Base-by-base conservation (phyloP, 2,888 invertebrate species). In the Agapostemon virescens region DNA sequence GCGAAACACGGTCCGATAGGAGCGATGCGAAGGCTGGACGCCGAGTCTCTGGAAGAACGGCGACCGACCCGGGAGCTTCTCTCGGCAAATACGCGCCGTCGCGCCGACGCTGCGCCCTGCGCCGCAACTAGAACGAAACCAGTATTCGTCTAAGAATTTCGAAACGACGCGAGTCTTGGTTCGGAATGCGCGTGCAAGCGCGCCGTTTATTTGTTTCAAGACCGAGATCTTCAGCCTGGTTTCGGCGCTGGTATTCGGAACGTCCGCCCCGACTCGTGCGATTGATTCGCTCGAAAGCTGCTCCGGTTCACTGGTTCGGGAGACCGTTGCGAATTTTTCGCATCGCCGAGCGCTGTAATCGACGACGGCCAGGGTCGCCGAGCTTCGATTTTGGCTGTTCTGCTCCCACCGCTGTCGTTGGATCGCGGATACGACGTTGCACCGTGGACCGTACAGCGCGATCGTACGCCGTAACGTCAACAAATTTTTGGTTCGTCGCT, bases 261-360 rank as follows among this genome's bases (percentile, higher is more conserved):
- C 23, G 66, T 17, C 23, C 20, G 26, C 33, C 33, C 5, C n/a
- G 15, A 42, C 33, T 26, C 17, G 20, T 23, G 40, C 33, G 70
- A 79, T 71, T 23, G 79, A 67, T 49, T 33, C 52, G n/a, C 26
- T 55, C 17, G 55, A 55, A 26, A 17, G 33, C 13, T 15, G 36
- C 23, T 30, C 40, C 20, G 52, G 33, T 13, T 30, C 61, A 63
- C 23, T 40, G 79, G 17, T 63, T 30, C 66, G 38, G 36, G 70
- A 33, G 13, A 61, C 30, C 52, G 67, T 55, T 38, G 63, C 71
- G 52, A 68, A 79, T 79, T 72, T 72, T 42, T 38, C 80, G 80
- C 80, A 72, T 72, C 42, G 38, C 20, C 63, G 52, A 13, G 1
- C 68, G 42, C 68, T 38, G 52, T 80, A 80, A 80, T 80, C 80